A percentile compares a stretch with the other conserved stretches of the same genome.
Evolutionary conservation across 2,113 vertebrate species (phyloP).

Genomic region (Thermophis baileyi): DNA sequence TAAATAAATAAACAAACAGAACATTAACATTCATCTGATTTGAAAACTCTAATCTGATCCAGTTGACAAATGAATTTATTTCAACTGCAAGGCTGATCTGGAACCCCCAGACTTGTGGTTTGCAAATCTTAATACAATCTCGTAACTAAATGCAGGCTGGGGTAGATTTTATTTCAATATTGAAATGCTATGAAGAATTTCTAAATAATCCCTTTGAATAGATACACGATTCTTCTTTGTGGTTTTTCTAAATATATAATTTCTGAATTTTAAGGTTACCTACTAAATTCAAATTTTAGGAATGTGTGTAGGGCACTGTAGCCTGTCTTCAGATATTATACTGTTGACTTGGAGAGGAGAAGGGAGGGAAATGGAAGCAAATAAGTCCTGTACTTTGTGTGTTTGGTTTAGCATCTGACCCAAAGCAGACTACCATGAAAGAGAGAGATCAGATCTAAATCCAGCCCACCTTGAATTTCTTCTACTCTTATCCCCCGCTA

Average conservation of each 20-base stretch:
- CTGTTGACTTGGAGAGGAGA: neutral
- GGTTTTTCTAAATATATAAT: neutral
- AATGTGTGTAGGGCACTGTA: neutral
- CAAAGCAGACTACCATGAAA: neutral
- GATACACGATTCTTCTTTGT: neutral
- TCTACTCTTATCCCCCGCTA: too few relatives aligned
- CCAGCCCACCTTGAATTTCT: too few relatives aligned
- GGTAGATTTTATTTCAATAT: too few relatives aligned
- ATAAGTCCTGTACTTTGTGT: neutral
- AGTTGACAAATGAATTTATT: neutral
- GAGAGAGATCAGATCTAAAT: neutral
- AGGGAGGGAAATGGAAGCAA: neutral
- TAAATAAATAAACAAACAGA: too few relatives aligned
- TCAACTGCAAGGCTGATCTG: neutral
- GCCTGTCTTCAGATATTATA: neutral
- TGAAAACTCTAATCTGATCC: neutral
- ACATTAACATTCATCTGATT: neutral
- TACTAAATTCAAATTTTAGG: neutral
- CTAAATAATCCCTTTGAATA: neutral
- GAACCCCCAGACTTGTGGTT: neutral
- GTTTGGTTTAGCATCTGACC: neutral
- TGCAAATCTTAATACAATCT: neutral
- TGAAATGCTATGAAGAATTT: neutral
- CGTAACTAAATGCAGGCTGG: neutral
- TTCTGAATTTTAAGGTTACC: neutral